These are phyloP conservation scores for Porites cylindrica DNA, from an alignment of 92 coral and sea anemone genomes.

Conservation along the genomic window DNA sequence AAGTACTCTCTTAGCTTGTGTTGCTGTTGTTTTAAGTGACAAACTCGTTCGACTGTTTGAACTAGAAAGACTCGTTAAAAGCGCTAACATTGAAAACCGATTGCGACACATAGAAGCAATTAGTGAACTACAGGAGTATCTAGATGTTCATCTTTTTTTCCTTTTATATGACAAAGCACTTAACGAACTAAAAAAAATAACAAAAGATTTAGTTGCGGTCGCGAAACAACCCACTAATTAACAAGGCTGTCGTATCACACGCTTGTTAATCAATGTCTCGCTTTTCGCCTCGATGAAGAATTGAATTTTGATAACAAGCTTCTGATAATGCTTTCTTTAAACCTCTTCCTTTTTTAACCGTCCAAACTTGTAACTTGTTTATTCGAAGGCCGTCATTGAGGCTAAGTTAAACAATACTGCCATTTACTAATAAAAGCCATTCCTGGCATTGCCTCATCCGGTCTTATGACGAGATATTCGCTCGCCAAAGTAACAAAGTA, in stretches of 20 bases:
- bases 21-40: no score
- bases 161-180: constrained; percentile 62
- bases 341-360: background rate
- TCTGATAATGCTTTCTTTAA: background rate
- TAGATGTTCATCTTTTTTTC: constrained; percentile 35
- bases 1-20: background rate
- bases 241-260: constrained; percentile 38
- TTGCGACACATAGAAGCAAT: constrained; percentile 12
- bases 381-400: background rate
- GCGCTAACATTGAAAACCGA: background rate
- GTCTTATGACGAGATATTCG: background rate
- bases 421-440: background rate
- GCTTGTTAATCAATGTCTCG: constrained; percentile 15
- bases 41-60: no score
- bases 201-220: constrained; percentile 65
- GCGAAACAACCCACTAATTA: constrained; percentile 83
- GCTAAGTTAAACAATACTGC: background rate
- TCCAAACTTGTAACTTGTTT: background rate
- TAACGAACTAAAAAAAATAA: constrained; percentile 59
- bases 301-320: background rate
- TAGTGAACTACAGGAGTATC: constrained; percentile 19
- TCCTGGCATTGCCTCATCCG: background rate
- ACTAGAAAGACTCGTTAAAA: background rate
- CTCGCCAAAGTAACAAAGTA: background rate
- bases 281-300: background rate